Evolutionary conservation across 2,888 invertebrate genomes (phyloP), one percentile per base, ranked within the genome.

Genomic region (Dynastes hyllus): DNA sequence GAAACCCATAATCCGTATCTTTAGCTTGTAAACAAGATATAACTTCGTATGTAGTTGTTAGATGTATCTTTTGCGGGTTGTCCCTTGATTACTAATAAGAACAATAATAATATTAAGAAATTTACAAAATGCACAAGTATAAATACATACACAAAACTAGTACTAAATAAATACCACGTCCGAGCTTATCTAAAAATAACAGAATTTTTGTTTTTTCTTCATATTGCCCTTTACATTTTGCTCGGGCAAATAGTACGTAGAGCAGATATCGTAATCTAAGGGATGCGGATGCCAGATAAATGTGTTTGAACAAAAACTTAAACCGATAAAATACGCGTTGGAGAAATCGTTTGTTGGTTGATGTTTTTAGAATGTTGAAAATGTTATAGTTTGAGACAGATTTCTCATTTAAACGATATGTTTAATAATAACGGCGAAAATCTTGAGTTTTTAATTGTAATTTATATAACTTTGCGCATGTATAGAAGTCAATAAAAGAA

Each of bases 141-240:
- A 86, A 83, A 83, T n/a, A 6, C n/a, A 16, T 16, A 53, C 53
- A 53, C 53, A 16, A 53, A 53, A 53, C 53, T 81, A 27, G 84
- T 83, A 86, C 86, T 85, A 85, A 85, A 85, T 81, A 87, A 87
- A 87, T 83, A 83, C 75, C 85, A 50, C n/a, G 58, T 11, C 16
- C 40, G 58, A 37, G 22, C 32, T 27, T 87, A 87, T 87, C 87
- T 87, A 87, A 87, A 87, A 87, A 87, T 86, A 87, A 87, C 87
- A 87, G 45, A 83, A 45, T 73, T 61, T 83, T 84, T 86, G 83
- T 87, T 87, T 88, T 88, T 87, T 88, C 85, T 85, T 82, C 79
- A 81, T 82, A 81, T 83, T 86, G 87, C 86, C 86, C 87, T 87
- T 88, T 87, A 87, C 86, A 86, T 69, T 86, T 86, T 84, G 86